Percentiles rank a stretch among this genome's conserved stretches.
Evolutionary conservation across 2,888 invertebrate species (phyloP).

Genomic region (Mythimna albipuncta): DNA sequence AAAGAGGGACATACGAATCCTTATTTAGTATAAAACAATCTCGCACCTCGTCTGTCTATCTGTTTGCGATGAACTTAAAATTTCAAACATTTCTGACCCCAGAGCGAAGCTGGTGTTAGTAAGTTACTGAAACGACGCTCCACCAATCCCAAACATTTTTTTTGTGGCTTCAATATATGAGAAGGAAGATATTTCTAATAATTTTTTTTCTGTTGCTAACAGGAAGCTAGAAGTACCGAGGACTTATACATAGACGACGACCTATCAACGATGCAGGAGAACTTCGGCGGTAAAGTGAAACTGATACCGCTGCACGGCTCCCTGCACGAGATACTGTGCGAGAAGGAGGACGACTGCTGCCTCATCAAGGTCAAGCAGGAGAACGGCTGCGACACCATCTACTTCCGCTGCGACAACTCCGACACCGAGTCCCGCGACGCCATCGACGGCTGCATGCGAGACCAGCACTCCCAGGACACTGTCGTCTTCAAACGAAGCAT

Average conservation of each 20-base stretch:
- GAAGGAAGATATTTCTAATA: neutral
- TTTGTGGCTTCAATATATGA: neutral
- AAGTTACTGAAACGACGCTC: too few relatives aligned
- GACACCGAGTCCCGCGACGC: slow-evolving; percentile 83
- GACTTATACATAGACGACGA: slow-evolving; percentile 91
- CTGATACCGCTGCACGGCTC: slow-evolving; percentile 86
- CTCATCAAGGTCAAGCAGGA: slow-evolving; percentile 87
- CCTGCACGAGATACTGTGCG: slow-evolving; percentile 87
- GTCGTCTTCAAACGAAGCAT: slow-evolving; percentile 86
- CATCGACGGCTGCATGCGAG: slow-evolving; percentile 73
- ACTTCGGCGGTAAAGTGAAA: slow-evolving; percentile 84
- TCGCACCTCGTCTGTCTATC: neutral
- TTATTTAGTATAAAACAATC: neutral
- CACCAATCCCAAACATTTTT: neutral
- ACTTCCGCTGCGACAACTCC: slow-evolving; percentile 84
- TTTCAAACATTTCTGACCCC: too few relatives aligned
- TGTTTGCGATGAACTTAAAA: too few relatives aligned
- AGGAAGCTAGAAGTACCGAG: slow-evolving; percentile 90
- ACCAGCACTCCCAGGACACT: slow-evolving; percentile 75
- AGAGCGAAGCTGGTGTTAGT: too few relatives aligned
- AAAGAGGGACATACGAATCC: too few relatives aligned
- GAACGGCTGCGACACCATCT: slow-evolving; percentile 85
- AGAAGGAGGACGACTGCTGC: slow-evolving; percentile 87
- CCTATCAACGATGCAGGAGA: slow-evolving; percentile 86
- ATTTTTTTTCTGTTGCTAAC: slow-evolving; percentile 22